Base-by-base conservation (phyloP, 2,113 vertebrate species). In the Hydropotes inermis region DNA sequence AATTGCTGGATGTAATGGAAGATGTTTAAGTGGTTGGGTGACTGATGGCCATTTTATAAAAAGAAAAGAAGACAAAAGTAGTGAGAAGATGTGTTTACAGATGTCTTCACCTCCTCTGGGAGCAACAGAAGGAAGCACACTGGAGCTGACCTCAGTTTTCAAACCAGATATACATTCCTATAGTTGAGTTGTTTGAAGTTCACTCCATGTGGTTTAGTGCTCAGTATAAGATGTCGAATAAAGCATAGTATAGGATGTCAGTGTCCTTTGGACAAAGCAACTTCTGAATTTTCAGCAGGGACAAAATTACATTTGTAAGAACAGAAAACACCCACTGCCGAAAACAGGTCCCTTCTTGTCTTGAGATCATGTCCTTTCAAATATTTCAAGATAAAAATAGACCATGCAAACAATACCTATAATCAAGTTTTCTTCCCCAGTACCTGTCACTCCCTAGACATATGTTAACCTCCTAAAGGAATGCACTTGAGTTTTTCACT, bases 131-230 rank as follows among this genome's bases (percentile, higher is more conserved):
- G 95, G 95, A 94, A 97, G 47, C 85, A 91, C 97, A 84, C 33
- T 45, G 15, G 39, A 47, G 52, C 74, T 93, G 93, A 94, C 97
- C 85, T 98, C 84, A 28, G 88, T 88, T 92, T 94, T 94, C 92
- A 97, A 97, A 96, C 50, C 92, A 97, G 91, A 93, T 92, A 89
- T 5, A 81, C 98, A 97, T 98, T 98, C 98, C 97, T 96, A 91
- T 67, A 94, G 94, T 97, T 89, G 95, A 97, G 94, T 57, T 10
- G 82, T 97, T 96, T 96, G 98, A 98, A 97, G 97, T 95, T 86
- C 11, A 0, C 60, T 39, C 45, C 2, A 0, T 96, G 97, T 94
- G 98, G 96, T 91, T 98, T 93, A 58, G 33, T 54, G 91, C 58
- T 33, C 0, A 27, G 93, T 94, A 85, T 98, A 98, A 97, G 88